A percentile compares a stretch with the other conserved stretches of the same genome.
Evolutionary conservation across 2,113 vertebrate genomes (phyloP).

Genomic region (Apeltes quadracus): DNA sequence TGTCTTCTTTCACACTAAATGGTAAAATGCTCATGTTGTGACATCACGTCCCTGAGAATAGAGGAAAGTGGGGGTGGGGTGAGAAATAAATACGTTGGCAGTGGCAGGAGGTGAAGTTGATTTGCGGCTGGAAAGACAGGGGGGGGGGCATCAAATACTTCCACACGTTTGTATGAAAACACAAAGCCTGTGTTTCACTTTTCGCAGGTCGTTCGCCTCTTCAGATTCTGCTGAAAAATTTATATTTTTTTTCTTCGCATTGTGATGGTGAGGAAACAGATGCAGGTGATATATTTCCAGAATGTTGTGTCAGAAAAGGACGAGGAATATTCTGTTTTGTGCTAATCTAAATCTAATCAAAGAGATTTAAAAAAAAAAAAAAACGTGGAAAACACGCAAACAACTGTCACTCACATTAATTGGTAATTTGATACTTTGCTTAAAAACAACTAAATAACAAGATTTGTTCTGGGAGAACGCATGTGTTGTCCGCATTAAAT

Average conservation of each 20-base stretch:
- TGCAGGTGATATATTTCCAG: neutral
- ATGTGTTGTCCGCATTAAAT: neutral
- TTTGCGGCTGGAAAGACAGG: constrained; percentile 37
- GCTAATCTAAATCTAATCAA: neutral
- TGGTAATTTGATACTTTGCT: neutral
- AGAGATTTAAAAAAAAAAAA: neutral
- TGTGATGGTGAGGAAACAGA: neutral
- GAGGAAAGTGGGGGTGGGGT: constrained; percentile 29
- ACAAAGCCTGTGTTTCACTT: constrained; percentile 36
- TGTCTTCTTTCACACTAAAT: constrained; percentile 51
- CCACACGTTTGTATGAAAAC: constrained; percentile 45
- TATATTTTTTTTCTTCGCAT: constrained; percentile 4
- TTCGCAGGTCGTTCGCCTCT: constrained; percentile 8
- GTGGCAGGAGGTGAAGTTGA: constrained; percentile 53
- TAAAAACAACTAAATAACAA: neutral
- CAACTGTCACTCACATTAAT: neutral
- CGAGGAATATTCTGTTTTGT: neutral
- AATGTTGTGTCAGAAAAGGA: neutral
- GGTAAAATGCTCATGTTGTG: constrained; percentile 62
- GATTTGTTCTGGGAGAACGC: neutral
- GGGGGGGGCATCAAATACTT: constrained; percentile 24
- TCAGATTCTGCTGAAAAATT: constrained; percentile 9
- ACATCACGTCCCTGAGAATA: constrained; percentile 67
- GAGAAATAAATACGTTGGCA: constrained; percentile 50
- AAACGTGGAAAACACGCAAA: neutral